Conservation (phyloP, 2,888 invertebrate genomes). For the Mimumesa dahlbomi region DNA sequence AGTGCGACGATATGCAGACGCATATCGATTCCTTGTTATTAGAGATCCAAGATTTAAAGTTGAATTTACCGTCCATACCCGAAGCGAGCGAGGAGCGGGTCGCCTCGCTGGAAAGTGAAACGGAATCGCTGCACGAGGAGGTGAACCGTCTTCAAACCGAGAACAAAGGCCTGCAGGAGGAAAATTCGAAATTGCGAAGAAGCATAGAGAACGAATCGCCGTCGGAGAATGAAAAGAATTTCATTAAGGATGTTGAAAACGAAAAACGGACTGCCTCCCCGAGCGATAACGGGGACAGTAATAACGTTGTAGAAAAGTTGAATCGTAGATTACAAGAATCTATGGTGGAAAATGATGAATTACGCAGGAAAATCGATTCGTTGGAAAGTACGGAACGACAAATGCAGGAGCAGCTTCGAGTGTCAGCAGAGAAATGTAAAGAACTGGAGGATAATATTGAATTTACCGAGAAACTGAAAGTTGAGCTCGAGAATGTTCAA, state of each 20-base stretch:
- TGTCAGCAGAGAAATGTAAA: conserved; percentile 66
- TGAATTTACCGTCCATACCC: conserved; percentile 76
- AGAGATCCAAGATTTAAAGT: conserved; percentile 73
- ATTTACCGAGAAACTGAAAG: conserved; percentile 66
- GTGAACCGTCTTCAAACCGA: conserved; percentile 80
- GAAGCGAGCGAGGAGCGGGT: conserved; percentile 76
- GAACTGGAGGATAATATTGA: conserved; percentile 67
- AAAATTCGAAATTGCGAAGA: conserved; percentile 74
- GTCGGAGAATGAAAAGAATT: conserved; percentile 4
- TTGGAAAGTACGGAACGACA: conserved; percentile 70
- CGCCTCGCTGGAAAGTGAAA: conserved; percentile 75
- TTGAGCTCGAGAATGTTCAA: conserved; percentile 72
- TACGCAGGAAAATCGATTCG: conserved; percentile 78
- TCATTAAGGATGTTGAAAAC: no score
- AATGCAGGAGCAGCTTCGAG: conserved; percentile 64
- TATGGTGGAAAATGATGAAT: conserved; percentile 72
- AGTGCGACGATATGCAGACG: conserved; percentile 76
- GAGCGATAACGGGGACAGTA: conserved; percentile 39
- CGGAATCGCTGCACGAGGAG: conserved; percentile 77
- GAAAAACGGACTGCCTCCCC: conserved; percentile 72
- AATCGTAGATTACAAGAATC: conserved; percentile 60
- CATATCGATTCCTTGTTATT: conserved; percentile 74
- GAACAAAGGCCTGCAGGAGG: conserved; percentile 61
- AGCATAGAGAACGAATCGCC: conserved; percentile 80
- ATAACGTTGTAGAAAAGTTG: conserved; percentile 67